These are phyloP conservation scores for Pedetes capensis DNA, from an alignment of 2,113 vertebrate species.

Conservation along the genomic window DNA sequence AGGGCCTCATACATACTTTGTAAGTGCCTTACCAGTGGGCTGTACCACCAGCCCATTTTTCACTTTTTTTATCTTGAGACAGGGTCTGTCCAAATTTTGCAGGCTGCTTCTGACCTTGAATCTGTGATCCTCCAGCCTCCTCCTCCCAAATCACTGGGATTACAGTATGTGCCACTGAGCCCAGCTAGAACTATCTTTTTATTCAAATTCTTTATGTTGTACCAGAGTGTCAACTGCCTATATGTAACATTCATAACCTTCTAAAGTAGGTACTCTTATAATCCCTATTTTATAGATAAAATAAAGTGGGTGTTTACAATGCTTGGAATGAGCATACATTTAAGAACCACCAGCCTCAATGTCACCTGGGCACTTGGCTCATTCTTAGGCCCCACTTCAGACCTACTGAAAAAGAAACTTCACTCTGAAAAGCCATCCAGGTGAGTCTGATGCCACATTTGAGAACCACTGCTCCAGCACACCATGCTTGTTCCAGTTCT, in stretches of 20 bases:
- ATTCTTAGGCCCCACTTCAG: not conserved
- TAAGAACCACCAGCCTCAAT: not conserved
- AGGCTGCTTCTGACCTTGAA: too few species aligned
- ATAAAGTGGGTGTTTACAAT: constrained; percentile 4
- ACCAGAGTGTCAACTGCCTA: not conserved
- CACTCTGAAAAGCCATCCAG: not conserved
- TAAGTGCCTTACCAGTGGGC: too few species aligned
- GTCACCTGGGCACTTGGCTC: not conserved
- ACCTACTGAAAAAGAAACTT: not conserved
- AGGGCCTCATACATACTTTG: too few species aligned
- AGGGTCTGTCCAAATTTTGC: too few species aligned
- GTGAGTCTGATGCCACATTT: not conserved
- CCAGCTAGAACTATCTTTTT: not conserved
- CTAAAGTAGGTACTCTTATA: not conserved
- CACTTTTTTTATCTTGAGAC: too few species aligned
- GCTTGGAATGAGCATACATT: not conserved
- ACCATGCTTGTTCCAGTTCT: not conserved
- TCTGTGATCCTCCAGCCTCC: too few species aligned
- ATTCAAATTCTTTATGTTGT: not conserved
- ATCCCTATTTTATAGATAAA: not conserved
- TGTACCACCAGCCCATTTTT: too few species aligned
- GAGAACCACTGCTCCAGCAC: not conserved
- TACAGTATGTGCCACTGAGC: too few species aligned
- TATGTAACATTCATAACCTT: not conserved
- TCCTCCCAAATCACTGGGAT: too few species aligned